Evolutionary conservation across 2,888 invertebrate species (phyloP).

Genomic region (Pseudolycoriella hygida): DNA sequence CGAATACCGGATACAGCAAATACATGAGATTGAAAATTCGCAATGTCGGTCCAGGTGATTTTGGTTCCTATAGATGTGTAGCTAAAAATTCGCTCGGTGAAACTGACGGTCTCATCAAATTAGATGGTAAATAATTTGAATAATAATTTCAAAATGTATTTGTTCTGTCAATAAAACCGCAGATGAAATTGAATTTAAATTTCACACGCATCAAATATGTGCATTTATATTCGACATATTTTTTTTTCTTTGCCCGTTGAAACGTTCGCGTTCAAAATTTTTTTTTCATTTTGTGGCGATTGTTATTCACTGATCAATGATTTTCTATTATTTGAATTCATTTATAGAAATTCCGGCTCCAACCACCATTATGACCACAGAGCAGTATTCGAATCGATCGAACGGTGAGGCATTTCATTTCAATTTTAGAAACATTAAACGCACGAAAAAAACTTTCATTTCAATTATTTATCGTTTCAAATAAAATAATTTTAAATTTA

Average conservation of each 20-base stretch:
- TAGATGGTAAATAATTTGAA: constrained; percentile 51
- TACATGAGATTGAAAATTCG: constrained; percentile 83
- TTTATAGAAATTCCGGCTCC: constrained; percentile 68
- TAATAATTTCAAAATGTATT: not conserved
- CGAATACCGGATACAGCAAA: constrained; percentile 73
- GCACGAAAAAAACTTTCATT: not conserved
- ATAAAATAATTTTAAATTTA: not conserved
- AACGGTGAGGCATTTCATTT: not conserved
- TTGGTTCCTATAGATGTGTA: constrained; percentile 78
- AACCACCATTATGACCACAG: constrained; percentile 34
- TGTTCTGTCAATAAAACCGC: not conserved
- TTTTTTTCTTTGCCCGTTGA: too few relatives aligned
- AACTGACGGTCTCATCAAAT: constrained; percentile 75
- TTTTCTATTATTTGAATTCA: constrained; percentile 11
- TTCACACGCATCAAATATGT: too few relatives aligned
- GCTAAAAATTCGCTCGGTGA: constrained; percentile 83
- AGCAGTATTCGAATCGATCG: constrained; percentile 1
- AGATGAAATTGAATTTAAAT: not conserved
- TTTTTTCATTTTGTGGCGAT: too few relatives aligned
- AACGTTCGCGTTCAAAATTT: too few relatives aligned
- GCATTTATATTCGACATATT: too few relatives aligned
- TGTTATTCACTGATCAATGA: too few relatives aligned
- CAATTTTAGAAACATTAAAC: not conserved
- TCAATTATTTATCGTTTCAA: not conserved
- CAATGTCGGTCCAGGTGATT: constrained; percentile 58